These are phyloP conservation scores for Buathra laborator DNA, from an alignment of 2,888 invertebrate species.

Conservation along the genomic window DNA sequence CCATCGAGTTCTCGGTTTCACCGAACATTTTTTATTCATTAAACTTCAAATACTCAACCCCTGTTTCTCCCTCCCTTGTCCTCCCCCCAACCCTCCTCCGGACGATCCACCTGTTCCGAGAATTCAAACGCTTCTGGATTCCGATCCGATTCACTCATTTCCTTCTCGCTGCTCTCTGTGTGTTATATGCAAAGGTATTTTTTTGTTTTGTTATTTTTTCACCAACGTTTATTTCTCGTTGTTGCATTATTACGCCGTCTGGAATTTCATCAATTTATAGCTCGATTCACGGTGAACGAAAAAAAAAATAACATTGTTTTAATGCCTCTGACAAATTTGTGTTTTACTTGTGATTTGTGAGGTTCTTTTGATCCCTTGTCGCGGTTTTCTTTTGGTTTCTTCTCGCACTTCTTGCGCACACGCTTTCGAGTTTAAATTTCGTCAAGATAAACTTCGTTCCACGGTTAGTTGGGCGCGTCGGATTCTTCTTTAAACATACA, in stretches of 20 bases:
- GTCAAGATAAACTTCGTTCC: not conserved
- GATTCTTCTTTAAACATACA: not conserved
- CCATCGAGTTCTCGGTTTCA: conserved; percentile 32
- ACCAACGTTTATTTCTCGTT: not conserved
- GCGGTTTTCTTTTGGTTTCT: not conserved
- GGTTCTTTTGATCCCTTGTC: not conserved
- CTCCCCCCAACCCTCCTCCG: conserved; percentile 1
- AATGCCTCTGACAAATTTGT: too few relatives aligned
- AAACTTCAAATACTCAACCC: not conserved
- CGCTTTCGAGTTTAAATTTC: not conserved
- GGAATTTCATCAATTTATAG: too few relatives aligned
- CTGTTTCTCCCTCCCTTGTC: conserved; percentile 29
- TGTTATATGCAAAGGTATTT: not conserved
- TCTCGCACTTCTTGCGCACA: not conserved
- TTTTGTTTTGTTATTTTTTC: conserved; percentile 17
- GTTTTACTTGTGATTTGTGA: too few relatives aligned
- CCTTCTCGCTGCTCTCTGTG: conserved; percentile 18
- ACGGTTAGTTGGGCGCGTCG: not conserved
- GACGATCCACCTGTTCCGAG: conserved; percentile 57
- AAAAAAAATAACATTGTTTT: too few relatives aligned
- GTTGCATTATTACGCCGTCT: too few relatives aligned
- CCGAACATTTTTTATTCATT: conserved; percentile 29
- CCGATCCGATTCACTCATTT: conserved; percentile 22
- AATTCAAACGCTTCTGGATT: conserved; percentile 54
- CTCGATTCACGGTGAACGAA: too few relatives aligned